Percentiles rank a stretch among this genome's conserved stretches.
These are phyloP conservation scores for Julus scandinavius DNA, from an alignment of 2,888 invertebrate genomes.

Conservation along the genomic window DNA sequence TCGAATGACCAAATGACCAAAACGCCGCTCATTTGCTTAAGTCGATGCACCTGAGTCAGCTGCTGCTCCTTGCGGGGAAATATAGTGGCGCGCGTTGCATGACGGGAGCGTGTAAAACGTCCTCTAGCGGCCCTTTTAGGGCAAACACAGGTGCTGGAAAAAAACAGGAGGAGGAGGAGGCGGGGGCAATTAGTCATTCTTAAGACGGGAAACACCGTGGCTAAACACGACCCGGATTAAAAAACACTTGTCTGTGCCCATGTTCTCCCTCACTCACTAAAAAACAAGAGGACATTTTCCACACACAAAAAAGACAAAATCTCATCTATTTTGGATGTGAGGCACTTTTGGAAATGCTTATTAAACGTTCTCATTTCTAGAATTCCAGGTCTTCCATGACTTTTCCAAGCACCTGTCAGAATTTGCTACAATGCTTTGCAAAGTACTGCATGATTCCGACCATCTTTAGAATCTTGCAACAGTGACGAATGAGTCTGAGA, in stretches of 20 bases:
- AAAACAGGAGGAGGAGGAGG: not conserved
- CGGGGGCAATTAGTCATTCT: conserved; percentile 17
- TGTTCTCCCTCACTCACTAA: not conserved
- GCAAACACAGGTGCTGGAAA: conserved; percentile 4
- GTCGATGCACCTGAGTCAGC: conserved; percentile 18
- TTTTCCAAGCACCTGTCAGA: too few relatives aligned
- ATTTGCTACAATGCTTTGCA: too few relatives aligned
- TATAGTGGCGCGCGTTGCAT: not conserved
- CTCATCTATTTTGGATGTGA: too few relatives aligned
- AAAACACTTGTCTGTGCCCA: not conserved
- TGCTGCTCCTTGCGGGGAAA: not conserved
- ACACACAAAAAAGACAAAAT: too few relatives aligned
- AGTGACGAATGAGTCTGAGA: not conserved
- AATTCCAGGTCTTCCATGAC: too few relatives aligned
- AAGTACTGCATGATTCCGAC: too few relatives aligned
- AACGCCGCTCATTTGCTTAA: conserved; percentile 33
- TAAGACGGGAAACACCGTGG: conserved; percentile 26
- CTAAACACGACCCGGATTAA: conserved; percentile 26
- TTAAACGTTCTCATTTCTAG: too few relatives aligned
- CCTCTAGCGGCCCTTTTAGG: not conserved
- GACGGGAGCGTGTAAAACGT: not conserved
- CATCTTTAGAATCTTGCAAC: not conserved
- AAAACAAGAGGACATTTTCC: not conserved
- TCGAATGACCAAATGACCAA: conserved; percentile 14
- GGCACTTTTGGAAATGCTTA: too few relatives aligned